Evolutionary conservation across 2,888 invertebrate species (phyloP).

Genomic region (Leptarthrus brevirostris): DNA sequence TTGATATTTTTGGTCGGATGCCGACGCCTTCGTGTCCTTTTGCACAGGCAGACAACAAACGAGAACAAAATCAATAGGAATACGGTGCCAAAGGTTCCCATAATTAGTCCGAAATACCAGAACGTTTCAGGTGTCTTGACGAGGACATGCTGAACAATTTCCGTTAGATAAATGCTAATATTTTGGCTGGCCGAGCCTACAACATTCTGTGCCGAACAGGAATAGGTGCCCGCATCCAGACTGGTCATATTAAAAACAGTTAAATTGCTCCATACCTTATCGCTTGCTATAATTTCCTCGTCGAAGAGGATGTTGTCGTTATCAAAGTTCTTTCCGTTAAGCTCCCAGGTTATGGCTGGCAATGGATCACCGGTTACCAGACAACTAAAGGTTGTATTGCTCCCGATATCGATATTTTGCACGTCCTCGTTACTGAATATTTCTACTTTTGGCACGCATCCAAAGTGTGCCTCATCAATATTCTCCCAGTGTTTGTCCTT

Average conservation of each 20-base stretch:
- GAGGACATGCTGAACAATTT: conserved; percentile 71
- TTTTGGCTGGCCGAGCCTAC: conserved; percentile 69
- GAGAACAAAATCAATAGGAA: conserved; percentile 72
- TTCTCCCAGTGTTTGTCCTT: conserved; percentile 81
- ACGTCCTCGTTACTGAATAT: conserved; percentile 71
- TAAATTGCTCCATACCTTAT: conserved; percentile 79
- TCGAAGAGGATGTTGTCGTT: conserved; percentile 69
- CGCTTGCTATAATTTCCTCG: conserved; percentile 63
- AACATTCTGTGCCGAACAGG: conserved; percentile 70
- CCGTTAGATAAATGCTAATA: conserved; percentile 74
- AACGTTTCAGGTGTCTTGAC: conserved; percentile 79
- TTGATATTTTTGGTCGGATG: conserved; percentile 77
- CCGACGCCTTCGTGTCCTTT: conserved; percentile 68
- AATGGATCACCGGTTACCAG: conserved; percentile 85
- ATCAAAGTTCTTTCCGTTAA: conserved; percentile 77
- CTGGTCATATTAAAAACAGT: conserved; percentile 85
- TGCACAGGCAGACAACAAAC: conserved; percentile 71
- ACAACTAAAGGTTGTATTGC: conserved; percentile 85
- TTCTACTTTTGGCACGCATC: conserved; percentile 82
- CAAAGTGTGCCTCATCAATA: conserved; percentile 80
- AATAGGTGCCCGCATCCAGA: conserved; percentile 85
- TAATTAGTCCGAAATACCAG: conserved; percentile 78
- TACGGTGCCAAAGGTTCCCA: conserved; percentile 77
- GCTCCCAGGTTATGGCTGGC: conserved; percentile 84
- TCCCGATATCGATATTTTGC: conserved; percentile 79